These are phyloP conservation scores for Eledona agricola DNA, from an alignment of 2,888 invertebrate species.

Conservation along the genomic window DNA sequence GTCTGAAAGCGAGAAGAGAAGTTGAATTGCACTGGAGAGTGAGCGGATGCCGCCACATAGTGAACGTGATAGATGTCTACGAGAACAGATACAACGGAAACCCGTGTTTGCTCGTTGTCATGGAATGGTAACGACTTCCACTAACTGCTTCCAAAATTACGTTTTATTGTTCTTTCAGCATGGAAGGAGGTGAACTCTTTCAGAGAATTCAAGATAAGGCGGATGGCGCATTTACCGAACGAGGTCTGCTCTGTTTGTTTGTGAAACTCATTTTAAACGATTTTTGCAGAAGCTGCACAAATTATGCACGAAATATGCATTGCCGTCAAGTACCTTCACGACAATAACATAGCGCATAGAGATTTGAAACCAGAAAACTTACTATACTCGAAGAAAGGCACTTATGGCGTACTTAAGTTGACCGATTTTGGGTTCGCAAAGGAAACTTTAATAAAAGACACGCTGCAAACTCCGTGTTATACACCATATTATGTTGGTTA, in stretches of 20 bases:
- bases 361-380: constrained; percentile 99
- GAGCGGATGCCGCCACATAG: constrained; percentile 91
- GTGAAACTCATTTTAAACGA: constrained; percentile 28
- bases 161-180: constrained; percentile 65
- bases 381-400: constrained; percentile 81
- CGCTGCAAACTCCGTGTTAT: constrained; percentile 97
- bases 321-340: constrained; percentile 93
- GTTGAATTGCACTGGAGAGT: constrained; percentile 96
- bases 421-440: constrained; percentile 99
- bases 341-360: constrained; percentile 94
- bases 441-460: constrained; percentile 85
- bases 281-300: constrained; percentile 81
- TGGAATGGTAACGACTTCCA: constrained; percentile 83
- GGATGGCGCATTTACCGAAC: constrained; percentile 95
- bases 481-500: constrained; percentile 98
- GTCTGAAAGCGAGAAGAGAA: constrained; percentile 90
- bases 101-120: constrained; percentile 94
- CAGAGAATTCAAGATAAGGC: constrained; percentile 95
- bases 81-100: constrained; percentile 94
- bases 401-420: constrained; percentile 86
- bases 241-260: constrained; percentile 65
- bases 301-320: constrained; percentile 97
- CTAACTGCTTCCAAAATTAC: constrained; percentile 11
- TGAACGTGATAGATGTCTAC: constrained; percentile 91
- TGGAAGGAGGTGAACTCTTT: constrained; percentile 98